Evolutionary conservation across 2,797 vertebrate genomes (phyloP), one percentile per base, ranked within the genome.

Genomic region (Sebastes nivosus): DNA sequence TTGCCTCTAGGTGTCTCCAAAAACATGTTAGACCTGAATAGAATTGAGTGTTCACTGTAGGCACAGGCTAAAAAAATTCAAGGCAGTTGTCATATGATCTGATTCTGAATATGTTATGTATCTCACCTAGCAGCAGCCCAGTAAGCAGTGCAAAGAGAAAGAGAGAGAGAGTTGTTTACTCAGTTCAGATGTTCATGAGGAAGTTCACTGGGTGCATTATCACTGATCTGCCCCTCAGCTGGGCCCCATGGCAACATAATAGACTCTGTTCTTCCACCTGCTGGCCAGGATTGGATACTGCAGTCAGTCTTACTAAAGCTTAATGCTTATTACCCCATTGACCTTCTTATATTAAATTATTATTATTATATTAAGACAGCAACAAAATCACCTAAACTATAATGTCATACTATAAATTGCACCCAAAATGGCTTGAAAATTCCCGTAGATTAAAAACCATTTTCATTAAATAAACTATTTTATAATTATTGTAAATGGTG

Each of bases 161-260:
- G 61, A 81, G 72, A 74, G 36, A 75, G 27, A 74, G 75, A 79
- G 78, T 90, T 94, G 91, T 93, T 94, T 90, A 90, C 84, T 83
- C 67, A 54, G 29, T 65, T 87, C 79, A 69, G 84, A 88, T 78
- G 75, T 74, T 85, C 74, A 76, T 86, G 79, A 93, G 92, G 91
- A 92, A 93, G 93, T 94, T 93, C 90, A 93, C 72, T 80, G 72
- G 50, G 93, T 92, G 38, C 81, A 86, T 38, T 67, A 76, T 88
- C 83, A 80, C 81, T 16, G 72, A 83, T 83, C 78, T 79, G 55
- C 93, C 93, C 93, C 85, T 86, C n/a, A 30, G 73, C 70, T 64
- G 89, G 92, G 92, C 93, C 93, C 81, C 90, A 83, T 61, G 24
- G 78, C 75, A 72, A 65, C 67, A 50, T 24, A 13, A n/a, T 5